phyloP scores from a whole-genome alignment of 2,888 invertebrate genomes.

The Callimorpha dominula region DNA sequence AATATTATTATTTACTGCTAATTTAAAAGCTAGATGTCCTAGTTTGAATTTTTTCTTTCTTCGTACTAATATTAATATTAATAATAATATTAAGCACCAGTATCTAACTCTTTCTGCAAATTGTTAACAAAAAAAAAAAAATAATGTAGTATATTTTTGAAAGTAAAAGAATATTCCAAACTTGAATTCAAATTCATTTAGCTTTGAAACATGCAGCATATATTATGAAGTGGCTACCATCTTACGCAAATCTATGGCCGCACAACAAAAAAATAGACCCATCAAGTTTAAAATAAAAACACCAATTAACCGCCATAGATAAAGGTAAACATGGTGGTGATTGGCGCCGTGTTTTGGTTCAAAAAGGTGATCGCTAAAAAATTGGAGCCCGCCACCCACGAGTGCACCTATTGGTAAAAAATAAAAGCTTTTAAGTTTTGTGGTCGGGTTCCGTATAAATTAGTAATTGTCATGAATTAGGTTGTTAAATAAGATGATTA shows the following conservation, averaged over 20 bases:
- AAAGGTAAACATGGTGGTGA: constrained; percentile 63
- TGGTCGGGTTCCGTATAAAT: constrained; percentile 35
- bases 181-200: background rate
- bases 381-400: constrained; percentile 58
- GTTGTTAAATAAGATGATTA: background rate
- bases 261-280: constrained; percentile 46
- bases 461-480: background rate
- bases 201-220: background rate
- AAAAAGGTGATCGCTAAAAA: constrained; percentile 57
- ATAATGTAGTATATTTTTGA: no score
- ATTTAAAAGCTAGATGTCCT: no score
- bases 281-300: constrained; percentile 64
- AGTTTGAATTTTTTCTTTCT: no score
- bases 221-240: constrained; percentile 56
- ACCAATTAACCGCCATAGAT: constrained; percentile 73
- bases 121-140: no score
- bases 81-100: no score
- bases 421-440: constrained; percentile 1
- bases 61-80: no score
- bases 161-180: background rate
- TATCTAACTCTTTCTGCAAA: no score
- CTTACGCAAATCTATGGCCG: constrained; percentile 63
- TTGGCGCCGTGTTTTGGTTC: constrained; percentile 67
- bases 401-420: constrained; percentile 40
- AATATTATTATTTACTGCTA: no score